phyloP scores from a whole-genome alignment of 2,797 vertebrate species.

The Rhinogobio ventralis region DNA sequence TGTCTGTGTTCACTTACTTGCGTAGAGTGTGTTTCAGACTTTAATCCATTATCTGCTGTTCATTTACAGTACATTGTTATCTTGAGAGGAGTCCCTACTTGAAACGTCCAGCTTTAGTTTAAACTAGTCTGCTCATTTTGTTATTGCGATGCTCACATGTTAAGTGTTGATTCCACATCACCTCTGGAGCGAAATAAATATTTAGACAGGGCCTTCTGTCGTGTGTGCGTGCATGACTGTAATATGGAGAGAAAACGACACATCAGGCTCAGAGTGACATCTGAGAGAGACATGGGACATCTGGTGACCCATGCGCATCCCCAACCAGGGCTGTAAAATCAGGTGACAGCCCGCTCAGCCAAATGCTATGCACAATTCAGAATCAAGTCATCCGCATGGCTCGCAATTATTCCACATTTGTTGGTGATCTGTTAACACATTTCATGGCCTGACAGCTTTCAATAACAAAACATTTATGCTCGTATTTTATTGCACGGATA shows the following conservation, averaged over 20 bases:
- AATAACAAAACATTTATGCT: slow-evolving; percentile 40
- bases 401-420: slow-evolving; percentile 25
- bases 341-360: slow-evolving; percentile 52
- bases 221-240: slow-evolving; percentile 45
- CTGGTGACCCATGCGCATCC: slow-evolving; percentile 56
- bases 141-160: slow-evolving; percentile 39
- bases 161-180: slow-evolving; percentile 59
- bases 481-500: slow-evolving; percentile 12
- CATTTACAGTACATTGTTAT: not conserved
- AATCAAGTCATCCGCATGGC: slow-evolving; percentile 29
- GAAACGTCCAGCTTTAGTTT: slow-evolving; percentile 23
- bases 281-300: slow-evolving; percentile 58
- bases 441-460: slow-evolving; percentile 36
- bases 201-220: slow-evolving; percentile 63
- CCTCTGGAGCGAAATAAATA: slow-evolving; percentile 57
- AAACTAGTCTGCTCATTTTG: slow-evolving; percentile 36
- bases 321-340: slow-evolving; percentile 39
- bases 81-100: slow-evolving; percentile 6
- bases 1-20: not conserved
- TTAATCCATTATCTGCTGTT: not conserved
- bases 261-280: slow-evolving; percentile 51
- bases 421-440: slow-evolving; percentile 40
- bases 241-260: slow-evolving; percentile 50
- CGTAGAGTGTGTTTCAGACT: not conserved
- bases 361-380: slow-evolving; percentile 32